Evolutionary conservation across 2,113 vertebrate species (phyloP).

Genomic region (Corydoras maculifer): DNA sequence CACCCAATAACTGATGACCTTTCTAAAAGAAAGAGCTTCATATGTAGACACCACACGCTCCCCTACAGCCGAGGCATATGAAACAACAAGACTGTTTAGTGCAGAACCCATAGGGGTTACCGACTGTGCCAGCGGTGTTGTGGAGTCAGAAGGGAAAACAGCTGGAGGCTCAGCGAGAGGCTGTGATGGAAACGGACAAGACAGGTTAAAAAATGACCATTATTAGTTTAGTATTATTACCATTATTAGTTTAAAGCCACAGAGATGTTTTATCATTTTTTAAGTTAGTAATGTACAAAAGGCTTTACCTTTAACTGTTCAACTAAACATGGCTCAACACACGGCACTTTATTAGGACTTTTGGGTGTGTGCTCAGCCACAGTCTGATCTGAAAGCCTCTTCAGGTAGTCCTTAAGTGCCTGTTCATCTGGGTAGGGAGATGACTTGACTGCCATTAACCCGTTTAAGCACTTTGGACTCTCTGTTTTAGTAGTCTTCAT

Average conservation of each 20-base stretch:
- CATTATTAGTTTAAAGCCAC: too few relatives aligned
- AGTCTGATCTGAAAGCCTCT: conserved; percentile 63
- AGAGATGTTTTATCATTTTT: too few relatives aligned
- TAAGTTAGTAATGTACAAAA: too few relatives aligned
- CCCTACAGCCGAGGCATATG: conserved; percentile 88
- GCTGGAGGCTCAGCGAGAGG: conserved; percentile 53
- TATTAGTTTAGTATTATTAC: too few relatives aligned
- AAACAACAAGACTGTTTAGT: conserved; percentile 87
- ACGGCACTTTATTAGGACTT: conserved; percentile 42
- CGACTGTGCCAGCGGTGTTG: conserved; percentile 55
- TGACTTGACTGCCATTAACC: conserved; percentile 42
- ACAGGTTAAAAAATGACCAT: neutral
- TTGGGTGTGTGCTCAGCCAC: conserved; percentile 56
- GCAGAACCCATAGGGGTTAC: conserved; percentile 67
- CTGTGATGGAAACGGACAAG: conserved; percentile 49
- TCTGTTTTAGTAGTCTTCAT: neutral
- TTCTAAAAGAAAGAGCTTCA: conserved; percentile 87
- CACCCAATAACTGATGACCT: conserved; percentile 86
- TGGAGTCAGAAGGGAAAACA: conserved; percentile 25
- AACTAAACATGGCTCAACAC: conserved; percentile 40
- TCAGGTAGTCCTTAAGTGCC: conserved; percentile 70
- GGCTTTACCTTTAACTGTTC: too few relatives aligned
- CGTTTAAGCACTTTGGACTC: conserved; percentile 3
- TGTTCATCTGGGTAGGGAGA: conserved; percentile 66
- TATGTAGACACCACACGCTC: conserved; percentile 90